phyloP scores from a whole-genome alignment of 2,113 vertebrate genomes.

The Oceanites oceanicus region DNA sequence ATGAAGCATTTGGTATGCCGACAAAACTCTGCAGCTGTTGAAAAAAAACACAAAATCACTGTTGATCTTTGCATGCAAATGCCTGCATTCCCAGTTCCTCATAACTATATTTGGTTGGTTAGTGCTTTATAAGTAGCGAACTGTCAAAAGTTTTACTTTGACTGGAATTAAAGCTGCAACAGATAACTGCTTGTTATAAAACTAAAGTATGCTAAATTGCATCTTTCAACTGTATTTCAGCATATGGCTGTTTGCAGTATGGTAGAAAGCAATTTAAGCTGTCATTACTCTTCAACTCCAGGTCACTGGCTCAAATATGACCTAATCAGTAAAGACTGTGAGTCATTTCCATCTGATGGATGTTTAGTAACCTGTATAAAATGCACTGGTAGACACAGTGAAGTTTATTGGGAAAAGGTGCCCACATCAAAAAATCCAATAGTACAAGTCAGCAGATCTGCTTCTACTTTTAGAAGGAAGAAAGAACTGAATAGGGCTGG shows the following conservation, averaged over 20 bases:
- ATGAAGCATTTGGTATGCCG: slow-evolving; percentile 18
- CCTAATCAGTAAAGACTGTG: slow-evolving; percentile 41
- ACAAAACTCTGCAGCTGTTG: slow-evolving; percentile 29
- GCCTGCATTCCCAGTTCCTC: not conserved
- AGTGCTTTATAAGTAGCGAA: not conserved
- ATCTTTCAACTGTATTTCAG: slow-evolving; percentile 16
- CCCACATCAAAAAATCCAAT: slow-evolving; percentile 26
- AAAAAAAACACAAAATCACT: slow-evolving; percentile 31
- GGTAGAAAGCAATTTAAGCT: slow-evolving; percentile 28
- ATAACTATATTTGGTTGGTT: not conserved
- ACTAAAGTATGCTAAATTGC: not conserved
- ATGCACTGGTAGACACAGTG: not conserved
- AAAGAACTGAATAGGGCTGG: not conserved
- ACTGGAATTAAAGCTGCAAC: not conserved
- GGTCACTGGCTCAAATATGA: slow-evolving; percentile 45
- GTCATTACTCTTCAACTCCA: slow-evolving; percentile 19
- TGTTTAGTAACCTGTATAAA: slow-evolving; percentile 37
- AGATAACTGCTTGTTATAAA: slow-evolving; percentile 20
- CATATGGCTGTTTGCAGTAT: not conserved
- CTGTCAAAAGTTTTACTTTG: slow-evolving; percentile 3
- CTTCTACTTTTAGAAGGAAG: not conserved
- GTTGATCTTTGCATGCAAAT: slow-evolving; percentile 36
- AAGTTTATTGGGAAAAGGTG: slow-evolving; percentile 32
- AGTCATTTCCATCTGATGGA: slow-evolving; percentile 41
- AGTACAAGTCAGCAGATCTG: not conserved